Evolutionary conservation across 2,888 invertebrate genomes (phyloP), one percentile per base, ranked within the genome.

Genomic region (Empis livida): DNA sequence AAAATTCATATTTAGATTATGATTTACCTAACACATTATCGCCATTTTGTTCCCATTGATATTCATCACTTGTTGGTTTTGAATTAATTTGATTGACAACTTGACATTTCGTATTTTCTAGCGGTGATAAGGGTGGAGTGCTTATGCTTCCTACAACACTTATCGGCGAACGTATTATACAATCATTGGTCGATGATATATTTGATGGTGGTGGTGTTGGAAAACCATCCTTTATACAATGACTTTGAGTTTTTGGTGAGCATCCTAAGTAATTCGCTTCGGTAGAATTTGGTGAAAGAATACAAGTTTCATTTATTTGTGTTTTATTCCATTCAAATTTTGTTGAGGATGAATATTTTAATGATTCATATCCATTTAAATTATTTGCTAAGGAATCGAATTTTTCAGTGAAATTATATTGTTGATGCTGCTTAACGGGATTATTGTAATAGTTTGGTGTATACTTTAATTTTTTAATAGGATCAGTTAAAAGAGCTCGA

Each of bases 401-500:
- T 6, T 27, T 27, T 27, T 27, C 8, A 6, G 23, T 27, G 9
- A 5, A 27, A 27, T 27, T 27, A 27, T 27, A 27, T 27, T 27
- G 23, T 2, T 9, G 23, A 4, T 27, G 23, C 9, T 20, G 20
- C n/a, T n/a, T 20, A 20, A 20, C 6, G 9, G 59, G 60, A 23
- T 61, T 61, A 51, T 62, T 64, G 53, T 62, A 66, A 37, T 66
- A 68, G 17, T 66, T 62, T 9, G 69, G 63, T 6, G 61, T 59
- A 46, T 68, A 65, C 50, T 65, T 64, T 3, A 64, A 53, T 49
- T 66, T 69, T 55, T 65, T 65, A 1, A 57, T 58, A 14, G 70
- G 70, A 55, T 67, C 66, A 5, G 73, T 74, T 47, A 81, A 64
- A 44, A 80, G 60, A 1, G 79, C 76, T 54, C 80, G 71, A 16